phyloP scores from a whole-genome alignment of 2,797 vertebrate species.

The Clarias fuscus region DNA sequence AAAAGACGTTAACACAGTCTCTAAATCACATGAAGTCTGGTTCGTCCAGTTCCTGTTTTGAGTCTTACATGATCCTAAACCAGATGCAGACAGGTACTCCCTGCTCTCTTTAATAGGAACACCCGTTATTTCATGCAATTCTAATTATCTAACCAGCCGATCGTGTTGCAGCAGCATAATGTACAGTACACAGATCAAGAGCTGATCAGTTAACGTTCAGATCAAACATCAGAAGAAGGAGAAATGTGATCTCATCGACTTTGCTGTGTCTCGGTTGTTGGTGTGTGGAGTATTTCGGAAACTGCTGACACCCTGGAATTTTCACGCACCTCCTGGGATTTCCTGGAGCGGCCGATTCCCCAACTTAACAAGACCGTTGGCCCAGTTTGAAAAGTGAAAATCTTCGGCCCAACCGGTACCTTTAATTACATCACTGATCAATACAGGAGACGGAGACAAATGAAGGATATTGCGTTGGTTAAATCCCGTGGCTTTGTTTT shows the following conservation, averaged over 20 bases:
- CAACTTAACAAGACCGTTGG: too few relatives aligned
- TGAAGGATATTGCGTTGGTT: too few relatives aligned
- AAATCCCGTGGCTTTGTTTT: too few relatives aligned
- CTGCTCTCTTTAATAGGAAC: background rate
- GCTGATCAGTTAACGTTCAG: background rate
- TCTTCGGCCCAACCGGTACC: too few relatives aligned
- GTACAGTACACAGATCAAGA: background rate
- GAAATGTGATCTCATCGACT: background rate
- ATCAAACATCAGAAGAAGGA: background rate
- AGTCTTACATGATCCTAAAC: too few relatives aligned
- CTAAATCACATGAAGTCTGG: too few relatives aligned
- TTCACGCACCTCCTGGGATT: background rate
- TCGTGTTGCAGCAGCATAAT: background rate
- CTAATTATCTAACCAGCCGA: background rate
- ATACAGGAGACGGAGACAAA: too few relatives aligned
- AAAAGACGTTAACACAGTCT: too few relatives aligned
- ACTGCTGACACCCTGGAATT: background rate
- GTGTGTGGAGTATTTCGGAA: background rate
- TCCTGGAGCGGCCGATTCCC: too few relatives aligned
- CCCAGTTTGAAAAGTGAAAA: too few relatives aligned
- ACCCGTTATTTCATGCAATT: background rate
- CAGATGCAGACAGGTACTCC: background rate
- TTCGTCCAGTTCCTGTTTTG: too few relatives aligned
- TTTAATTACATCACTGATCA: too few relatives aligned
- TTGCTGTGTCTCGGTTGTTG: background rate